Evolutionary conservation across 2,113 vertebrate species (phyloP).

Genomic region (Nasalis larvatus): DNA sequence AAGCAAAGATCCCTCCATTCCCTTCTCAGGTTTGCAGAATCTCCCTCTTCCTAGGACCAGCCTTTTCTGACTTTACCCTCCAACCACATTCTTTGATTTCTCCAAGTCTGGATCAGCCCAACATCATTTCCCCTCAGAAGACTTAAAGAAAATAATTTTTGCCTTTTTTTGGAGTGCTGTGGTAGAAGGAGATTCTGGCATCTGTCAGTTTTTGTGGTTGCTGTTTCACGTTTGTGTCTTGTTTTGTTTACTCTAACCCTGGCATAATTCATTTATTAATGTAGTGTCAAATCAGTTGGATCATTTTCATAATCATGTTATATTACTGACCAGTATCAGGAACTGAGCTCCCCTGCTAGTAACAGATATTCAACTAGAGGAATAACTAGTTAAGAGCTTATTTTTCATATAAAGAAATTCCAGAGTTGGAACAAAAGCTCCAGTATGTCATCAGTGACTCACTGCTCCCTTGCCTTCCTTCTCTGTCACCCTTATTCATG

Average conservation of each 20-base stretch:
- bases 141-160: neutral
- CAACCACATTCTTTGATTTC: neutral
- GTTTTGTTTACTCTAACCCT: neutral
- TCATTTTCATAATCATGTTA: neutral
- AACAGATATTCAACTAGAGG: neutral
- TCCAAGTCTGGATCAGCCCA: neutral
- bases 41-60: neutral
- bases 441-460: neutral
- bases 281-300: neutral
- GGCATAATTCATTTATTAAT: neutral
- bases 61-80: neutral
- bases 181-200: neutral
- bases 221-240: neutral
- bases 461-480: neutral
- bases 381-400: neutral
- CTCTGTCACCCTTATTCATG: neutral
- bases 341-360: neutral
- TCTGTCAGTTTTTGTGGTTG: neutral
- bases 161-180: neutral
- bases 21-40: neutral
- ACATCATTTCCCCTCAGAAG: too few species aligned
- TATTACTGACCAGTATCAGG: neutral
- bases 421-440: neutral
- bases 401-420: neutral
- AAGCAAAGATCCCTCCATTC: too few species aligned